Percentiles rank a stretch among this genome's conserved stretches.
Evolutionary conservation across 1,140 invertebrate genomes (phyloP).

Genomic region (Matsumurasca onukii): DNA sequence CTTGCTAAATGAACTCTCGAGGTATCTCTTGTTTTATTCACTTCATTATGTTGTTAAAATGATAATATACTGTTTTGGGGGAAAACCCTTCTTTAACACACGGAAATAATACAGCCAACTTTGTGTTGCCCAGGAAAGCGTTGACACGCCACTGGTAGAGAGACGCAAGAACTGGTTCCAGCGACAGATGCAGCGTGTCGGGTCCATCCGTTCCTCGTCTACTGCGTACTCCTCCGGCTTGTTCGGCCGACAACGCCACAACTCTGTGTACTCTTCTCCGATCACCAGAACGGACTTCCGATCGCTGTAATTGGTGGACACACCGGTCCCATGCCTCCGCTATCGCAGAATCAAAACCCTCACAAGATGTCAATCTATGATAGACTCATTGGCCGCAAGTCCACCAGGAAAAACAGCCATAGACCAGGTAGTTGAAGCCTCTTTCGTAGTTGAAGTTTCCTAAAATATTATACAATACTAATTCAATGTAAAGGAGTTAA

Average conservation of each 20-base stretch:
- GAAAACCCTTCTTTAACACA: too few species aligned
- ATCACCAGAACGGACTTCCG: slow-evolving; percentile 57
- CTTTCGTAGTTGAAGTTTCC: too few species aligned
- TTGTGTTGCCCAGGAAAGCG: slow-evolving; percentile 66
- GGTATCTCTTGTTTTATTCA: too few species aligned
- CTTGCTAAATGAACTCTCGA: too few species aligned
- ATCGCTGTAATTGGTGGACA: slow-evolving; percentile 38
- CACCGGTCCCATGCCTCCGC: slow-evolving; percentile 36
- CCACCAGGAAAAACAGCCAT: slow-evolving; percentile 51
- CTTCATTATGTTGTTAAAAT: too few species aligned
- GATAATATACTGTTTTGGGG: too few species aligned
- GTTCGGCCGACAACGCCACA: slow-evolving; percentile 67
- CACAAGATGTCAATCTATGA: slow-evolving; percentile 80
- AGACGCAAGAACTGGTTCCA: slow-evolving; percentile 85
- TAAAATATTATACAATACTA: too few species aligned
- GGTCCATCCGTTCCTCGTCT: slow-evolving; percentile 76
- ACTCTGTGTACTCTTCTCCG: slow-evolving; percentile 75
- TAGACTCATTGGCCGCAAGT: slow-evolving; percentile 74
- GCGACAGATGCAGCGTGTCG: slow-evolving; percentile 77
- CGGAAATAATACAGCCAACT: neutral
- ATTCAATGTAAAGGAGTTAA: too few species aligned
- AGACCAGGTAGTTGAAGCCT: slow-evolving; percentile 9
- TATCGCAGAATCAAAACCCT: slow-evolving; percentile 26
- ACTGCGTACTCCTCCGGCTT: slow-evolving; percentile 81
- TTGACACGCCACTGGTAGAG: slow-evolving; percentile 81